Percentiles rank a stretch among this genome's conserved stretches.
Evolutionary conservation across 1,140 invertebrate species (phyloP).

Genomic region (Pogonognathellus flavescens): DNA sequence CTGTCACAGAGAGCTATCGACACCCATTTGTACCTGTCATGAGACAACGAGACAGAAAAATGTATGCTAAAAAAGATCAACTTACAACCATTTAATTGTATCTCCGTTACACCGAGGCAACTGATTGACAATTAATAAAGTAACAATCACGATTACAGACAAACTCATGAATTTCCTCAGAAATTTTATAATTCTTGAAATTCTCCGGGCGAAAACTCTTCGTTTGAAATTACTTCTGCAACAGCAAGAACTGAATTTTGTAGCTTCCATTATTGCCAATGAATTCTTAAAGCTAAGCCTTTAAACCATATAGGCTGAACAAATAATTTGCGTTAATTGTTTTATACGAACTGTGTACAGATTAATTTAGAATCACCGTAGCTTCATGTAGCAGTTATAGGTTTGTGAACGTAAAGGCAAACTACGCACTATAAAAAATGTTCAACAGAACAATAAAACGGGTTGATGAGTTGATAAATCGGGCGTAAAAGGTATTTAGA

Average conservation of each 20-base stretch:
- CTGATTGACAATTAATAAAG: constrained; percentile 4
- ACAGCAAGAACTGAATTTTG: constrained; percentile 32
- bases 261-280: not conserved
- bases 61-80: not conserved
- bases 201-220: not conserved
- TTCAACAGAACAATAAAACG: no score
- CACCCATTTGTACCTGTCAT: constrained; percentile 26
- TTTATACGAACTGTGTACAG: no score
- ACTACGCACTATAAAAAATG: no score
- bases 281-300: not conserved
- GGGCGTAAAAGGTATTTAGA: not conserved
- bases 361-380: no score
- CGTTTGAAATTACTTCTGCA: not conserved
- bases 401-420: not conserved
- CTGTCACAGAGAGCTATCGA: not conserved
- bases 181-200: constrained; percentile 25
- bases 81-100: constrained; percentile 50
- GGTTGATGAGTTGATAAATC: no score
- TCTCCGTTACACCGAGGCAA: constrained; percentile 44
- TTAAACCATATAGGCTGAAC: not conserved
- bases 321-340: no score
- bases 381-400: no score
- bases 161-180: constrained; percentile 29
- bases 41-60: not conserved
- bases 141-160: constrained; percentile 18